Base-by-base conservation (phyloP, 1,140 invertebrate species). In the Drosophila persimilis region DNA sequence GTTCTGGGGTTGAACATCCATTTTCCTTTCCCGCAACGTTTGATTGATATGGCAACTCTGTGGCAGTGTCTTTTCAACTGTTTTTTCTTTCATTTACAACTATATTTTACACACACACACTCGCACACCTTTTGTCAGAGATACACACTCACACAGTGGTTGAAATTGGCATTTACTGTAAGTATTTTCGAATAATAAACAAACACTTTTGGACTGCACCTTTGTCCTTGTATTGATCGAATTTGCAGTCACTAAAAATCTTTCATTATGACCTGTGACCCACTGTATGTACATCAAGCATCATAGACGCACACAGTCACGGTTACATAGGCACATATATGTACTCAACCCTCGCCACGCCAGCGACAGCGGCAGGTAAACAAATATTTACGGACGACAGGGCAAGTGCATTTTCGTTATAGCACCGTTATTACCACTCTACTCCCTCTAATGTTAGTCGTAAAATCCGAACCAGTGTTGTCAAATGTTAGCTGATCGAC, bases 291-390 rank as follows among this genome's bases (percentile, higher is more conserved):
- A 6, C n/a, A 44, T 46, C 43, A 24, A 17, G 26, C 17, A 62
- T 48, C 39, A 15, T 35, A 64, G 41, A 43, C 43, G 48, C 41
- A 43, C 48, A 41, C 51, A 65, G 43, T 53, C 60, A 41, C 55
- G 17, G 48, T 43, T 26, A 56, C 8, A 45, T 43, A 56, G 54
- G 56, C 55, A 71, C 52, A 62, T 63, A 24, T 41, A 43, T 51
- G 56, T 41, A 59, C 54, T 41, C 31, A 71, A 71, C 66, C 47
- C 66, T 71, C 67, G 56, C 11, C 54, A 39, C 35, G 39, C 24
- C 29, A 56, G 54, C 22, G 22, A 41, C 29, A 56, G 54, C 22
- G 39, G 20, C 43, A 71, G 67, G 67, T 71, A 71, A 71, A 71
- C 67, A 70, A 71, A 71, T 66, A 71, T 29, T 70, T 44, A 44